A percentile compares a stretch with the other conserved stretches of the same genome.
These are phyloP conservation scores for Drosophila obscura DNA, from an alignment of 1,140 invertebrate genomes.

Conservation along the genomic window DNA sequence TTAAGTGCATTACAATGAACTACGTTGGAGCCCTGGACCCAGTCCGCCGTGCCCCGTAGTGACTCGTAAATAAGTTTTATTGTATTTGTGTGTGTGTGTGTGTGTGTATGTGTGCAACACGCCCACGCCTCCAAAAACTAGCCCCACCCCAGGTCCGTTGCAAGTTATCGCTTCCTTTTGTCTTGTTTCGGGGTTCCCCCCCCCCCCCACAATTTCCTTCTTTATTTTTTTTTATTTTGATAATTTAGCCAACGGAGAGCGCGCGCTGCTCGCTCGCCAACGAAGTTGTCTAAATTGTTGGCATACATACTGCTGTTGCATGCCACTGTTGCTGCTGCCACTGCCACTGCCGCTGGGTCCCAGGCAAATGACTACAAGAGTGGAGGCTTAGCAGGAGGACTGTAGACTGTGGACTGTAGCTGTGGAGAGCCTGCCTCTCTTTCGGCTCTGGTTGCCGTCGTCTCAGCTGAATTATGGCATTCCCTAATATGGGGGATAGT, in stretches of 20 bases:
- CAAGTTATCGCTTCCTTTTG: constrained; percentile 81
- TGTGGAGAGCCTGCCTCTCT: constrained; percentile 33
- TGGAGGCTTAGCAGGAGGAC: constrained; percentile 58
- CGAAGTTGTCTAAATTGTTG: constrained; percentile 77
- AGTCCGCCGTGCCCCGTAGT: constrained; percentile 57
- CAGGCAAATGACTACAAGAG: constrained; percentile 80
- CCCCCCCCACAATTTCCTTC: background rate
- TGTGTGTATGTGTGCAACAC: too few relatives aligned
- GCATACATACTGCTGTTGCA: constrained; percentile 65
- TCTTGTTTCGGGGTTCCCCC: constrained; percentile 33
- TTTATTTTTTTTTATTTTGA: constrained; percentile 48
- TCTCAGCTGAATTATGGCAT: constrained; percentile 70
- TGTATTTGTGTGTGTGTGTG: constrained; percentile 60
- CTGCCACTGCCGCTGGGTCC: constrained; percentile 33
- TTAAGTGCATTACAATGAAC: constrained; percentile 82
- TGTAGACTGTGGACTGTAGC: constrained; percentile 15
- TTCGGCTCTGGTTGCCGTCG: constrained; percentile 43
- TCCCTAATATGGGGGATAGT: constrained; percentile 59
- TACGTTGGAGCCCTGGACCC: constrained; percentile 44
- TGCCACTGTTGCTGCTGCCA: constrained; percentile 47
- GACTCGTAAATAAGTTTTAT: constrained; percentile 83
- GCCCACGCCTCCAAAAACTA: constrained; percentile 56
- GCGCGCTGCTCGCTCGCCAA: constrained; percentile 56
- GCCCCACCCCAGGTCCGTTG: constrained; percentile 28
- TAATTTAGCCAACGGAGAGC: constrained; percentile 64